Percentiles rank a stretch among this genome's conserved stretches.
Evolutionary conservation across 2,113 vertebrate species (phyloP).

Genomic region (Microcebus tavaratra): DNA sequence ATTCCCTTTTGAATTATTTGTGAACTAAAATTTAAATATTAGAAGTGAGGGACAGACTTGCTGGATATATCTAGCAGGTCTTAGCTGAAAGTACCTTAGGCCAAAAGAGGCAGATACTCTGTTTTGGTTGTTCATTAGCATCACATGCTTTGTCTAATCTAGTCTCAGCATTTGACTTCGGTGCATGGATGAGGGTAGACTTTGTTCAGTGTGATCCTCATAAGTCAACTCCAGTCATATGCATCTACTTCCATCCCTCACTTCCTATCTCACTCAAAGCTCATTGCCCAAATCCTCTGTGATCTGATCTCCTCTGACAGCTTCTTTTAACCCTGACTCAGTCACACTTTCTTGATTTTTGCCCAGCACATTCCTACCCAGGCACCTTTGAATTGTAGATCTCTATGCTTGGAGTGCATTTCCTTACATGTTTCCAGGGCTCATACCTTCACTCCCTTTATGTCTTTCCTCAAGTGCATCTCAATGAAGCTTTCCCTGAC

Average conservation of each 20-base stretch:
- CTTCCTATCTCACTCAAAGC: neutral
- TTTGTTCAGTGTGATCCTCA: neutral
- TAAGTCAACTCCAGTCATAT: neutral
- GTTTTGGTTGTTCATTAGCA: neutral
- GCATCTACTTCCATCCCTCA: neutral
- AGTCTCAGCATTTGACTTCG: neutral
- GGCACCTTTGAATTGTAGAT: neutral
- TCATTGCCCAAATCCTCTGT: neutral
- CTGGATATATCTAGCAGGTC: neutral
- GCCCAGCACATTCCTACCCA: neutral
- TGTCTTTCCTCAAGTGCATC: neutral
- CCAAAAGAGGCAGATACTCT: conserved; percentile 33
- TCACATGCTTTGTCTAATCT: neutral
- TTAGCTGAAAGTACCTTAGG: conserved; percentile 32
- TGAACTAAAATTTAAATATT: neutral
- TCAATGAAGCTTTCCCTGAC: neutral
- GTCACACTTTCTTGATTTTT: neutral
- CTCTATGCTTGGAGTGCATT: neutral
- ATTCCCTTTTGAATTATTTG: conserved; percentile 10
- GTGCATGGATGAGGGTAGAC: neutral
- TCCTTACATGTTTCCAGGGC: neutral
- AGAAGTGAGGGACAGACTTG: neutral
- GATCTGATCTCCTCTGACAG: neutral
- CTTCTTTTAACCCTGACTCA: neutral
- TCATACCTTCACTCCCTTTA: neutral